phyloP scores from a whole-genome alignment of 2,888 invertebrate genomes.

The Ptychoptera albimana region DNA sequence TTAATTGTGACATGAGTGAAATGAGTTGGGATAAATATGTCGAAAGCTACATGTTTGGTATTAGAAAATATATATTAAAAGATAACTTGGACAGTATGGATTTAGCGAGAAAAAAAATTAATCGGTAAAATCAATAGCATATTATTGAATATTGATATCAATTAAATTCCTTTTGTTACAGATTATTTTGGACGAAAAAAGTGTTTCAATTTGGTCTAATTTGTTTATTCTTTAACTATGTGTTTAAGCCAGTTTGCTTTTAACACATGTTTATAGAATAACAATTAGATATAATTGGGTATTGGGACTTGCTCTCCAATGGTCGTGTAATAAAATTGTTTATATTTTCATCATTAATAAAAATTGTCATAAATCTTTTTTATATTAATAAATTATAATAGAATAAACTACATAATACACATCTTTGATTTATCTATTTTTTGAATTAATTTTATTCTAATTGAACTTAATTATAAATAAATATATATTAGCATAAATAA shows the following conservation, averaged over 20 bases:
- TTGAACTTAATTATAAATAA: no score
- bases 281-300: no score
- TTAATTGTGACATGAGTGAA: slow-evolving; percentile 47
- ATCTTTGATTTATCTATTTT: no score
- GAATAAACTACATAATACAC: no score
- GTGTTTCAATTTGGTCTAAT: slow-evolving; percentile 32
- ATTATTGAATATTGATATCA: slow-evolving; percentile 8
- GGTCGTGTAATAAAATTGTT: no score
- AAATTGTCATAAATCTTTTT: no score
- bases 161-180: slow-evolving; percentile 29
- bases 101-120: slow-evolving; percentile 45
- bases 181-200: slow-evolving; percentile 52
- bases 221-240: slow-evolving; percentile 1
- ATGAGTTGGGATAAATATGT: slow-evolving; percentile 70
- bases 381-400: no score
- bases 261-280: no score
- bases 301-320: no score
- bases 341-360: no score
- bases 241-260: not conserved
- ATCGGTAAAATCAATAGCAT: slow-evolving; percentile 34
- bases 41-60: slow-evolving; percentile 66
- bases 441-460: no score
- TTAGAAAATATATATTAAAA: slow-evolving; percentile 65
- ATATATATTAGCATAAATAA: no score
- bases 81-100: slow-evolving; percentile 51